These are phyloP conservation scores for Spizella passerina DNA, from an alignment of 2,797 vertebrate genomes.

Conservation along the genomic window DNA sequence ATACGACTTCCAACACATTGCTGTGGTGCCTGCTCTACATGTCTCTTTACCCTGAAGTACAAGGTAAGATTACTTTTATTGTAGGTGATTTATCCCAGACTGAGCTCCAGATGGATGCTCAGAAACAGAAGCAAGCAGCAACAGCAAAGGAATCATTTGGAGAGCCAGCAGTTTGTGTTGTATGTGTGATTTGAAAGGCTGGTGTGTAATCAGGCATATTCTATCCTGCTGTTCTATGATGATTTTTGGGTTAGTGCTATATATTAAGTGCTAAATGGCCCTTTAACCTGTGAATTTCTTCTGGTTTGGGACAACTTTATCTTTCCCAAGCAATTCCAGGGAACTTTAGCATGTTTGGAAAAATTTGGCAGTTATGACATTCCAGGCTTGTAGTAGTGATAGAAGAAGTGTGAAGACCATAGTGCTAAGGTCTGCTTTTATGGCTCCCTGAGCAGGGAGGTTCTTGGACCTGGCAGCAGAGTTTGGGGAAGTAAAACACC, in stretches of 20 bases:
- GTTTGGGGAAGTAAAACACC: not conserved
- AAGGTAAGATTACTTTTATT: slow-evolving; percentile 80
- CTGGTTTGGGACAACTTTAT: not conserved
- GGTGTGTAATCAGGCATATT: not conserved
- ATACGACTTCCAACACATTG: slow-evolving; percentile 93
- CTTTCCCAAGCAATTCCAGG: not conserved
- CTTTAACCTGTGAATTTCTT: not conserved
- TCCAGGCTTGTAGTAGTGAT: not conserved
- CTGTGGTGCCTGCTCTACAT: slow-evolving; percentile 94
- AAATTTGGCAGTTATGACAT: not conserved
- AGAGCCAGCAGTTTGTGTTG: fast-evolving
- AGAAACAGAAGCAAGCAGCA: not conserved
- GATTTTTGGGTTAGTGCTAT: not conserved
- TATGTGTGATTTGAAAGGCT: not conserved
- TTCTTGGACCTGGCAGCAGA: not conserved
- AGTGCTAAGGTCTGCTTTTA: not conserved
- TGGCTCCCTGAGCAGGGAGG: not conserved
- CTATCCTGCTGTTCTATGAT: not conserved
- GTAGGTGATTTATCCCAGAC: not conserved
- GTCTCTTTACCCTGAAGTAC: slow-evolving; percentile 84
- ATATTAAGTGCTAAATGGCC: not conserved
- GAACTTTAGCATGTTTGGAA: not conserved
- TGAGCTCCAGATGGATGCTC: not conserved
- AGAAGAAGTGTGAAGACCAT: fast-evolving
- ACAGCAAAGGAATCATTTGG: not conserved